Evolutionary conservation across 2,888 invertebrate species (phyloP).

Genomic region (Apamea monoglypha): DNA sequence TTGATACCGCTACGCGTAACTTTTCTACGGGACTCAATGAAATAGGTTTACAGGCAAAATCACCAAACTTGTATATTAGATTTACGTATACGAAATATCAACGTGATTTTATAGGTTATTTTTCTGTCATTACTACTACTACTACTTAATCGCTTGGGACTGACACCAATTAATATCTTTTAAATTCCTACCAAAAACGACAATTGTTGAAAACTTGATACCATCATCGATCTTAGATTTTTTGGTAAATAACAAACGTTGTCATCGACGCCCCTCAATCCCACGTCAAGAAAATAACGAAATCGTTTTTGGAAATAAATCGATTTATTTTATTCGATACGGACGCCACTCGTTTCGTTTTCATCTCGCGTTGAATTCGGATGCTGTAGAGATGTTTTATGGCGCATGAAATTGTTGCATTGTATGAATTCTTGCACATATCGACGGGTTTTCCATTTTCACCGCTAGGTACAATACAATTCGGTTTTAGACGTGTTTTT

Average conservation of each 20-base stretch:
- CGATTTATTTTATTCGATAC: constrained; percentile 89
- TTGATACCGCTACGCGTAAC: not conserved
- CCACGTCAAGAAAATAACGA: constrained; percentile 83
- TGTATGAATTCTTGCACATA: constrained; percentile 80
- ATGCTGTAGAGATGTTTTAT: constrained; percentile 85
- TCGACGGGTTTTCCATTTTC: constrained; percentile 87
- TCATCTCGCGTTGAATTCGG: constrained; percentile 80
- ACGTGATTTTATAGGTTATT: not conserved
- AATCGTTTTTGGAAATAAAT: constrained; percentile 87
- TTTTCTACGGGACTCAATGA: too few species aligned
- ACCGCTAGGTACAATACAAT: constrained; percentile 82
- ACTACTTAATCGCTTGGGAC: not conserved
- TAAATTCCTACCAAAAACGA: constrained; percentile 38
- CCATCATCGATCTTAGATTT: constrained; percentile 68
- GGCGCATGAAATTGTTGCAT: constrained; percentile 89
- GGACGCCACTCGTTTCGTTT: constrained; percentile 84
- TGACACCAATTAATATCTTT: constrained; percentile 26
- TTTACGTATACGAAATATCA: too few species aligned
- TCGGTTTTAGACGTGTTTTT: constrained; percentile 78
- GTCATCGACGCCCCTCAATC: constrained; percentile 80
- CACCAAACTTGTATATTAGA: too few species aligned
- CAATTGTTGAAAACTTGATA: constrained; percentile 55
- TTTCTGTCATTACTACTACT: not conserved
- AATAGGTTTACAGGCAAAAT: too few species aligned
- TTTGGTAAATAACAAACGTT: constrained; percentile 75